Percentiles rank a stretch among this genome's conserved stretches.
phyloP scores from a whole-genome alignment of 2,797 vertebrate species.

The Microtus californicus region DNA sequence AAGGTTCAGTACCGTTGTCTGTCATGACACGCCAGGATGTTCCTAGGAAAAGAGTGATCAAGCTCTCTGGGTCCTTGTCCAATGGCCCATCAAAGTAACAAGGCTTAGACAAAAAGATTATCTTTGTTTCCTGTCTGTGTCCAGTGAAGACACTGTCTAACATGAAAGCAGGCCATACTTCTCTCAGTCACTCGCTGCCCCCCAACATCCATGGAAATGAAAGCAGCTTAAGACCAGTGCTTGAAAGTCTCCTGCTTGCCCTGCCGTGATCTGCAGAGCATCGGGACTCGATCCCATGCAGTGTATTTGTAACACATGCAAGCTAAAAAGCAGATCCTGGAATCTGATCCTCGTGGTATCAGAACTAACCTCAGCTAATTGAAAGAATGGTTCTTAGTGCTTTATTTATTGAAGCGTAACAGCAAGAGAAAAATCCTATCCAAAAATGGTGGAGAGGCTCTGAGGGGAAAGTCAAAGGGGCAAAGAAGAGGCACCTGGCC shows the following conservation, averaged over 20 bases:
- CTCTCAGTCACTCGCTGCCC: neutral
- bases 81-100: neutral
- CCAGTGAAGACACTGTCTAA: neutral
- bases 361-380: neutral
- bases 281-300: neutral
- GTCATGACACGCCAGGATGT: neutral
- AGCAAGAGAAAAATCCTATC: neutral
- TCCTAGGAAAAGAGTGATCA: neutral
- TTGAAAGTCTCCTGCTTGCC: neutral
- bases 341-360: neutral
- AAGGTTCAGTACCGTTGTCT: neutral
- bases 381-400: neutral
- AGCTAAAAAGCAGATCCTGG: neutral
- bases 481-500: neutral
- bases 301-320: neutral
- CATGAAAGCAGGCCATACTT: neutral
- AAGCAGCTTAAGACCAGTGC: neutral
- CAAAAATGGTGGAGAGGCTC: neutral
- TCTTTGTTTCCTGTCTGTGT: neutral
- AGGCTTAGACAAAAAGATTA: neutral
- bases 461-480: neutral
- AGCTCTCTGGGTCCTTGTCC: neutral
- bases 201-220: neutral
- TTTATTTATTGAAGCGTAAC: neutral
- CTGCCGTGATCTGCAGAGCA: neutral